Evolutionary conservation across 2,888 invertebrate species (phyloP).

Genomic region (Fabriciana adippe): DNA sequence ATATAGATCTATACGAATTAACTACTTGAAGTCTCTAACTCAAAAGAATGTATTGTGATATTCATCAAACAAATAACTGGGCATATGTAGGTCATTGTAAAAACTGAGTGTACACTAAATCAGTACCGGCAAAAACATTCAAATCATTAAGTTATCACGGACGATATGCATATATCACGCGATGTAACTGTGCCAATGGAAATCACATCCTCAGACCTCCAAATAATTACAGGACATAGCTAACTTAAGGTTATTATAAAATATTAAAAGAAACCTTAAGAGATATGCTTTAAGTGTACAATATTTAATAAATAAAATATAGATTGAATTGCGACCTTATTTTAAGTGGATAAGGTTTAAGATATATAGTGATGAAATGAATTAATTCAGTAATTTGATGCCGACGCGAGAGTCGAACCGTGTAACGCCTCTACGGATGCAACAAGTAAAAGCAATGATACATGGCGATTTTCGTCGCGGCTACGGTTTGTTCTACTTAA

Average conservation of each 20-base stretch:
- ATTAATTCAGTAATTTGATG: slow-evolving; percentile 62
- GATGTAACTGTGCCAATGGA: slow-evolving; percentile 55
- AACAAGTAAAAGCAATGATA: slow-evolving; percentile 75
- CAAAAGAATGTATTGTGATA: slow-evolving; percentile 2
- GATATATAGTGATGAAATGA: slow-evolving; percentile 41
- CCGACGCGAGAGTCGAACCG: slow-evolving; percentile 59
- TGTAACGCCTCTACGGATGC: slow-evolving; percentile 69
- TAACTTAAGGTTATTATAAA: slow-evolving; percentile 35
- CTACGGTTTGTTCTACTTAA: slow-evolving; percentile 50
- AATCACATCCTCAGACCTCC: slow-evolving; percentile 72
- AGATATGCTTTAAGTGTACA: background rate
- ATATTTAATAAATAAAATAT: background rate
- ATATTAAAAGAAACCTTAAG: background rate
- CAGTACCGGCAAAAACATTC: slow-evolving; percentile 20
- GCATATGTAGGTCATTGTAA: slow-evolving; percentile 23
- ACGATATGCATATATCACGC: slow-evolving; percentile 37
- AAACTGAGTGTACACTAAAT: slow-evolving; percentile 12
- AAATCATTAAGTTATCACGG: slow-evolving; percentile 29
- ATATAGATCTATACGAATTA: too few relatives aligned
- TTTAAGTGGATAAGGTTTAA: slow-evolving; percentile 22
- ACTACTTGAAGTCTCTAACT: background rate
- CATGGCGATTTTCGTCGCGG: slow-evolving; percentile 71
- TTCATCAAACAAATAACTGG: background rate
- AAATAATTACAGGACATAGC: slow-evolving; percentile 71
- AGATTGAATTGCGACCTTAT: background rate